Evolutionary conservation across 1,140 invertebrate species (phyloP), one percentile per base, ranked within the genome.

Genomic region (Ceratina japonica): DNA sequence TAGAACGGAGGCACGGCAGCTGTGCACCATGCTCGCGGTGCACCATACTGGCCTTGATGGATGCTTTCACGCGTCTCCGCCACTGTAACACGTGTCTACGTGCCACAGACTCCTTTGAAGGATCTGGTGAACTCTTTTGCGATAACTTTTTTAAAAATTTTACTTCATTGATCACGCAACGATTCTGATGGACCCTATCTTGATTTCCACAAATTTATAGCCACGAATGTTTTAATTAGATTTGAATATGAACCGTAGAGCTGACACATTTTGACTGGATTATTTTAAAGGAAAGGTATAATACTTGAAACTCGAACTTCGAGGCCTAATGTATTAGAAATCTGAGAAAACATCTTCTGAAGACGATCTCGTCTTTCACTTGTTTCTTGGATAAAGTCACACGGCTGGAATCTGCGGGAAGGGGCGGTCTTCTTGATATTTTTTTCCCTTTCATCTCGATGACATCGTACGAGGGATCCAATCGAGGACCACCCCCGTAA

Each of bases 41-140:
- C 79, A 71, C 85, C 87, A 82, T 87, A 83, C 85, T 74, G 84
- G 80, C 80, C 81, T 66, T 87, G 87, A 87, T 88, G 81, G 85
- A 88, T 88, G 87, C 82, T 88, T 80, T 78, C 72, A 79, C 81
- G 83, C 77, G 77, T 78, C 79, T 80, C 68, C 61, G 59, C 73
- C 72, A 22, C 76, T 18, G 73, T 81, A 72, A 86, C 75, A 84
- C 84, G 85, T 83, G 65, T 81, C 65, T 79, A 78, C 61, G 54
- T 51, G 74, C 27, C 4, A 31, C 27, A 31, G 27, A 31, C 27
- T 31, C 27, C 2, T 31, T 31, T 31, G 2, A 31, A 31, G 27
- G 27, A 31, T 4, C 27, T 31, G 27, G 27, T 31, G 27, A 31
- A 31, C 27, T 4, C 4, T 31, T 31, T 31, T 31, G 27, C 27